These are phyloP conservation scores for Batillaria attramentaria DNA, from an alignment of 1,140 invertebrate species.

Conservation along the genomic window DNA sequence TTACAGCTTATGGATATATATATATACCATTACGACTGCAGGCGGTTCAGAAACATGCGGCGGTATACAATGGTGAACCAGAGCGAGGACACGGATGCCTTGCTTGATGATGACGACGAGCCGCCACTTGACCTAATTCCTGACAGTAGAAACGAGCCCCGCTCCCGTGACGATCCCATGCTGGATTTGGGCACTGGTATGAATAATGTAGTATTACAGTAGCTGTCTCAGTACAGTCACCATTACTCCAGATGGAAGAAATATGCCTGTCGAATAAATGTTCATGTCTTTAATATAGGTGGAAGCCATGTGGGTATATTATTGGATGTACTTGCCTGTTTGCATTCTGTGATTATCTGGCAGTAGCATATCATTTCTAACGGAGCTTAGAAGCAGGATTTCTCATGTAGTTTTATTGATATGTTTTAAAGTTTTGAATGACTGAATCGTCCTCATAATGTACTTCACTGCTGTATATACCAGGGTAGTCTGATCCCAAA, in stretches of 20 bases:
- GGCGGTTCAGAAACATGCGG: slow-evolving; percentile 33
- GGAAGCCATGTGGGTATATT: neutral
- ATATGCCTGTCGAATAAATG: neutral
- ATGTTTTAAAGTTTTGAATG: too few relatives aligned
- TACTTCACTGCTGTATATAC: neutral
- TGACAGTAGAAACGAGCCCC: slow-evolving; percentile 28
- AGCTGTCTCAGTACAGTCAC: neutral
- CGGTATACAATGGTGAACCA: slow-evolving; percentile 38
- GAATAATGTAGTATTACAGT: neutral
- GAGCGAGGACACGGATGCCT: slow-evolving; percentile 40
- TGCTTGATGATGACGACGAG: slow-evolving; percentile 54
- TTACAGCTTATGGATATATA: neutral
- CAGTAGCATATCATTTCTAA: too few relatives aligned
- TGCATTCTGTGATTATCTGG: neutral
- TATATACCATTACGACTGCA: neutral
- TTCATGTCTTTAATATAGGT: neutral
- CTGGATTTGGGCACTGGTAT: slow-evolving; percentile 35
- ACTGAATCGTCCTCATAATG: neutral
- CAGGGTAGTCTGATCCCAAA: neutral
- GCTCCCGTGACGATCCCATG: slow-evolving; percentile 32
- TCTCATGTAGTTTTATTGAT: too few relatives aligned
- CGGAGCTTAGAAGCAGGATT: too few relatives aligned
- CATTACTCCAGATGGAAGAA: neutral
- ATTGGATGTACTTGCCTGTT: neutral
- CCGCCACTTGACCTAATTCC: slow-evolving; percentile 49